Evolutionary conservation across 2,888 invertebrate species (phyloP).

Genomic region (Kuschelorhynchus macadamiae): DNA sequence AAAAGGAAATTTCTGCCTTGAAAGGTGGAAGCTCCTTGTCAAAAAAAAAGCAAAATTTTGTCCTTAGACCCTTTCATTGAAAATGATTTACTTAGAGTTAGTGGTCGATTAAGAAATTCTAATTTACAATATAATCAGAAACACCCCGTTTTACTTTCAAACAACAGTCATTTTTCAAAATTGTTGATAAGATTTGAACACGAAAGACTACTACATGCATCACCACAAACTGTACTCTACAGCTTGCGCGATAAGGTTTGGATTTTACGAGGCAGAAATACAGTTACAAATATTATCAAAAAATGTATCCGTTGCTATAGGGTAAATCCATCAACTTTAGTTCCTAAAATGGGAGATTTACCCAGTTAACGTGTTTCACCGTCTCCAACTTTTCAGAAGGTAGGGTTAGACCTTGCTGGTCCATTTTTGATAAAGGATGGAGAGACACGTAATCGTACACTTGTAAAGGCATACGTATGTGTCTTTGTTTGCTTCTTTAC

Average conservation of each 20-base stretch:
- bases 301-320: constrained; percentile 41
- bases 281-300: neutral
- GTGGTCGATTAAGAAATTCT: constrained; percentile 18
- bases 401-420: no score
- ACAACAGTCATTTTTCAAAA: constrained; percentile 21
- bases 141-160: constrained; percentile 31
- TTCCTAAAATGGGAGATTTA: no score
- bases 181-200: constrained; percentile 21
- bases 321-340: constrained; percentile 36
- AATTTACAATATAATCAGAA: constrained; percentile 1
- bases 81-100: constrained; percentile 10
- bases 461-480: constrained; percentile 52
- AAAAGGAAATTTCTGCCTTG: neutral
- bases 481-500: no score
- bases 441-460: constrained; percentile 40
- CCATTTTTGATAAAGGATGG: constrained; percentile 52
- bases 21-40: neutral
- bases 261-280: neutral
- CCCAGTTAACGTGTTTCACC: no score
- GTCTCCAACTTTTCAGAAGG: no score
- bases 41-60: neutral
- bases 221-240: constrained; percentile 13
- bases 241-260: neutral
- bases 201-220: constrained; percentile 15
- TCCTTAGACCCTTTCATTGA: neutral